phyloP scores from a whole-genome alignment of 2,113 vertebrate species.

The Apeltes quadracus region DNA sequence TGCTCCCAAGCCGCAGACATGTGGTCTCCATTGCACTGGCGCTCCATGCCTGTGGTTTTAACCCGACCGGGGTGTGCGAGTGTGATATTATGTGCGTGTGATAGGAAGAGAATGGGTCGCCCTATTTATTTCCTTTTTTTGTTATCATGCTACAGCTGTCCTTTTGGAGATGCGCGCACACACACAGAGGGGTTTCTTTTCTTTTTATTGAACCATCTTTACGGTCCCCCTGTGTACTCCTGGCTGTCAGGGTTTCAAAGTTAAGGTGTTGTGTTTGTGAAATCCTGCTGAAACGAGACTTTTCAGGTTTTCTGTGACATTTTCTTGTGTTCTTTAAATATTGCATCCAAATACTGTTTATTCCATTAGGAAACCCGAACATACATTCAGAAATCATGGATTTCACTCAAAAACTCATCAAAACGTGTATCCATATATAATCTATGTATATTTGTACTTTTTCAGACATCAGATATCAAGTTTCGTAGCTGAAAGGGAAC shows the following conservation, averaged over 20 bases:
- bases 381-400: not conserved
- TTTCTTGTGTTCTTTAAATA: not conserved
- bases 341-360: not conserved
- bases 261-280: slow-evolving; percentile 11
- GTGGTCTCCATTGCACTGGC: slow-evolving; percentile 73
- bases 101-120: slow-evolving; percentile 15
- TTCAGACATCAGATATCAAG: not conserved
- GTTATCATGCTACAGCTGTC: slow-evolving; percentile 22
- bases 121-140: slow-evolving; percentile 36
- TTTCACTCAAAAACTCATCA: not conserved
- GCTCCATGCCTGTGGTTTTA: slow-evolving; percentile 70
- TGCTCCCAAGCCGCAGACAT: slow-evolving; percentile 66
- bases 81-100: slow-evolving; percentile 17
- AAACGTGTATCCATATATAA: not conserved
- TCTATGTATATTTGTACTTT: not conserved
- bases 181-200: slow-evolving; percentile 3
- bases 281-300: not conserved
- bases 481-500: not conserved
- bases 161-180: slow-evolving; percentile 28
- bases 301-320: not conserved
- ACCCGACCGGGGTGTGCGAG: slow-evolving; percentile 39
- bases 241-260: not conserved
- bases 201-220: slow-evolving; percentile 12
- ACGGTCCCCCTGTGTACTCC: slow-evolving; percentile 6
- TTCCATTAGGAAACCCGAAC: not conserved